Base-by-base conservation (phyloP, 2,888 invertebrate genomes). In the Bellardia pandia region DNA sequence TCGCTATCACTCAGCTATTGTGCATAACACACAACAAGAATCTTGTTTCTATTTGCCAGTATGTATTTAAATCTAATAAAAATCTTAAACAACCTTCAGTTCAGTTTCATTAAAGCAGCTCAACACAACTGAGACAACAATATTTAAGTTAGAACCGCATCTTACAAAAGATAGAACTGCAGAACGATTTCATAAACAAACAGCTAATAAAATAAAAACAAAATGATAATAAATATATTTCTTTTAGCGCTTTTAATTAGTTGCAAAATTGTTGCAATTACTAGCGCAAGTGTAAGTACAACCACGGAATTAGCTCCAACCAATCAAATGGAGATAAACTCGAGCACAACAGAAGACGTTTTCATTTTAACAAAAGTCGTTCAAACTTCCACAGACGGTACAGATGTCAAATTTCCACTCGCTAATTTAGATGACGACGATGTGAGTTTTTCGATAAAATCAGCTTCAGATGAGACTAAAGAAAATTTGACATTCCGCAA, bases 201-300 rank as follows among this genome's bases (percentile, higher is more conserved):
- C n/a, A n/a, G 40, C 37, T 40, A 13, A 5, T 30, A 33, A 40
- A 62, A 33, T 33, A 8, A 40, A 56, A 40, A n/a, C 66, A 58
- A 75, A 66, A 74, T 75, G 37, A 11, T 62, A 3, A 62, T 45
- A 58, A 60, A 58, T 48, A 58, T 45, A 8, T 13, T 37, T 14
- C 0, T 68, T 58, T n/a, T 51, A 53, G 40, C 60, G 14, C 11
- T 68, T 37, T n/a, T 81, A 30, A 75, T 68, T 58, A 74, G 23
- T 40, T 81, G 58, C 58, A 68, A 74, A 40, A 30, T 81, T 58
- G 0, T 13, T 14, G 23, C n/a, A 33, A 56, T 56, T 8, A 56
- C 13, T 48, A 81, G 45, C 66, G 80, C 72, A 53, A 66, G 62
- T 56, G 7, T 74, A 6, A 40, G 14, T 14, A 5, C 7, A 2